These are phyloP conservation scores for Alethe castanea DNA, from an alignment of 2,113 vertebrate species.

Conservation along the genomic window DNA sequence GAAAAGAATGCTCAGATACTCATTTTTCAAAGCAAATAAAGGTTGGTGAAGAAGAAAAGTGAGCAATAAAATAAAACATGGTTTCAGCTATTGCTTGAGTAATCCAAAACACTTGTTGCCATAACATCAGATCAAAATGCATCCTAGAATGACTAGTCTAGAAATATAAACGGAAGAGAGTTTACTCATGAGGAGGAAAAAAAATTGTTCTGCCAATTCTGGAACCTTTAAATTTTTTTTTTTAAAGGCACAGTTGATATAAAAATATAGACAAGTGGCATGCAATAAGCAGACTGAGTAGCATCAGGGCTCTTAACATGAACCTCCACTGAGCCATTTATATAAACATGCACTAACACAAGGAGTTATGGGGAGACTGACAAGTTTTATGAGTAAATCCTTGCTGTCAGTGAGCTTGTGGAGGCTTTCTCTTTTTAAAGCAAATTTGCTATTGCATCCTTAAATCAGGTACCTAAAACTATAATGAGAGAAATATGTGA, in stretches of 20 bases:
- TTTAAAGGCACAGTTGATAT: neutral
- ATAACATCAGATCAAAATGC: neutral
- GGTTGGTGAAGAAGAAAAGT: neutral
- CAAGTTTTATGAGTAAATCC: neutral
- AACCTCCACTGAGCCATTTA: neutral
- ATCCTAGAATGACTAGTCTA: neutral
- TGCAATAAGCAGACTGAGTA: neutral
- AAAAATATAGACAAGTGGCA: neutral
- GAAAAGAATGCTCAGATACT: neutral
- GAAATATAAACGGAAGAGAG: neutral
- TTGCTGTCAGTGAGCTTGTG: neutral
- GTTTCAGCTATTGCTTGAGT: neutral
- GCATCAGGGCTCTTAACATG: neutral
- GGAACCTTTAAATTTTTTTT: neutral
- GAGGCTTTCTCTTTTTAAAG: neutral
- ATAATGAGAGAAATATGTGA: neutral
- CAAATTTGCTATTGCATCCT: neutral
- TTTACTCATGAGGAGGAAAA: neutral
- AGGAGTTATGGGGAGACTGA: neutral
- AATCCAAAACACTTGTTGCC: neutral
- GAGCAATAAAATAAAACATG: neutral
- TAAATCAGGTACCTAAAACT: neutral
- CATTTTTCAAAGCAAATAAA: neutral
- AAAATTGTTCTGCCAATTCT: rapidly evolving
- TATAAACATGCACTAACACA: neutral